A percentile compares a stretch with the other conserved stretches of the same genome.
phyloP scores from a whole-genome alignment of 2,888 invertebrate species.

The Strigamia maritima region DNA sequence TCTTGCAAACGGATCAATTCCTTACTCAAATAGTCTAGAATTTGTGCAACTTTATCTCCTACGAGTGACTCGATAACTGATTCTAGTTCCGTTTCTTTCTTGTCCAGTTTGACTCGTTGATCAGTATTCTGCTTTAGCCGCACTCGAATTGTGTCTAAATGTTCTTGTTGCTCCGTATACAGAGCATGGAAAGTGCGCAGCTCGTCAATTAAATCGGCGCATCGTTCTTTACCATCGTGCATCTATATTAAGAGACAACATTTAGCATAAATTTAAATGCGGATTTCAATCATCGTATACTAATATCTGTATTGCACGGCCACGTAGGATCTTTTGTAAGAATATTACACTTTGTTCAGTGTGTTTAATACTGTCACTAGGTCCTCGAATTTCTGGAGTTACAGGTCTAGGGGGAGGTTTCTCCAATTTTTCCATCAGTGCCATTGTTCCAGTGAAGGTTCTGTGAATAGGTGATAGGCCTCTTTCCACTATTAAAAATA shows the following conservation, averaged over 20 bases:
- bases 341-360: slow-evolving; percentile 60
- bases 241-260: slow-evolving; percentile 57
- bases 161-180: slow-evolving; percentile 58
- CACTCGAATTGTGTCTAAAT: not conserved
- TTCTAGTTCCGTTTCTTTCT: not conserved
- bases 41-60: slow-evolving; percentile 67
- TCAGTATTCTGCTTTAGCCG: not conserved
- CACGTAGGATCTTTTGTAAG: slow-evolving; percentile 66
- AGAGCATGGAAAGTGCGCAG: slow-evolving; percentile 63
- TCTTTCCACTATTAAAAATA: slow-evolving; percentile 45
- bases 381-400: slow-evolving; percentile 51
- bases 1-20: slow-evolving; percentile 72
- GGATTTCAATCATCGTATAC: too few relatives aligned
- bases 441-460: not conserved
- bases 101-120: not conserved
- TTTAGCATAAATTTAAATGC: slow-evolving; percentile 45
- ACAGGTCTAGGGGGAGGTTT: slow-evolving; percentile 54
- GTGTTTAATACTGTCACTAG: slow-evolving; percentile 53
- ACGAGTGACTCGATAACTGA: not conserved
- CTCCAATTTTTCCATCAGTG: slow-evolving; percentile 52
- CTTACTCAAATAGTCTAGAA: slow-evolving; percentile 71
- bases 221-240: slow-evolving; percentile 67
- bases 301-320: slow-evolving; percentile 69
- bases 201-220: slow-evolving; percentile 68
- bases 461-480: slow-evolving; percentile 45